Percentiles rank a stretch among this genome's conserved stretches.
Conservation (phyloP, 2,888 invertebrate genomes). For the Eupithecia exiguata region DNA sequence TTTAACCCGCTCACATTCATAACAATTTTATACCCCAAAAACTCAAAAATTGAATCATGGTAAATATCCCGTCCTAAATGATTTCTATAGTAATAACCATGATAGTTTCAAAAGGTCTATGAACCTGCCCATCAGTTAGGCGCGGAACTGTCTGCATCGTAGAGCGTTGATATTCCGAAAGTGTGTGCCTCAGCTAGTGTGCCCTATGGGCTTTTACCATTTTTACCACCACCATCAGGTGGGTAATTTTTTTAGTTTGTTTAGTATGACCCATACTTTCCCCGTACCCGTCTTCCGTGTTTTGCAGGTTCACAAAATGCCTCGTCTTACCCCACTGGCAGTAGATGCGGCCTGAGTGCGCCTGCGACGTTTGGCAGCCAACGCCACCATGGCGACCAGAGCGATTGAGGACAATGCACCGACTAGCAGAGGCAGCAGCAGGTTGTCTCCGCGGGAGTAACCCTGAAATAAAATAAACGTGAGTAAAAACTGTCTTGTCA, state of each 20-base stretch:
- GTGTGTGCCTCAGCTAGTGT: too few relatives aligned
- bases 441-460: slow-evolving; percentile 84
- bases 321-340: slow-evolving; percentile 70
- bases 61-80: too few relatives aligned
- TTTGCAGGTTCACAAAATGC: neutral
- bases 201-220: too few relatives aligned
- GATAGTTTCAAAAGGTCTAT: too few relatives aligned
- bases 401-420: slow-evolving; percentile 79
- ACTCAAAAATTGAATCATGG: too few relatives aligned
- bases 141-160: too few relatives aligned
- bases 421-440: slow-evolving; percentile 82
- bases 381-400: slow-evolving; percentile 76
- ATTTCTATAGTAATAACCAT: too few relatives aligned
- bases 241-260: neutral
- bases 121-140: too few relatives aligned
- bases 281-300: neutral
- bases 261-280: neutral
- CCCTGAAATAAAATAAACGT: slow-evolving; percentile 63
- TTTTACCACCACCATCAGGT: too few relatives aligned
- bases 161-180: neutral
- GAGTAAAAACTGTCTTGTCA: neutral
- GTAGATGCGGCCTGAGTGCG: slow-evolving; percentile 64
- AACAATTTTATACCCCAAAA: too few relatives aligned
- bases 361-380: slow-evolving; percentile 79
- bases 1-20: too few relatives aligned